phyloP scores from a whole-genome alignment of 2,113 vertebrate species.

The cattle (Bos taurus) region ARS-UCD2.0 NC_037333.1:93171001-93171500 shows the following conservation, averaged over 20 bases:
- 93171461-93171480: neutral
- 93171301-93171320: neutral
- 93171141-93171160: neutral
- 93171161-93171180: neutral
- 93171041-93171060: neutral
- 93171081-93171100: neutral
- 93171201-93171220: neutral
- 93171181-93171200: neutral
- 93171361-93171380: neutral
- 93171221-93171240: neutral
- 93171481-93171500: neutral
- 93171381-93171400: neutral
- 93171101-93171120: neutral
- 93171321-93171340: neutral
- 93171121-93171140: neutral
- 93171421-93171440: neutral
- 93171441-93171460: neutral
- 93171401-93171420: neutral
- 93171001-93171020: accelerated
- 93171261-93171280: neutral
- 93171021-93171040: neutral
- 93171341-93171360: neutral
- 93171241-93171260: neutral
- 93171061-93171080: neutral
- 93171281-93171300: neutral